Evolutionary conservation across 2,797 vertebrate species (phyloP).

Genomic region (Urophycis tenuis): DNA sequence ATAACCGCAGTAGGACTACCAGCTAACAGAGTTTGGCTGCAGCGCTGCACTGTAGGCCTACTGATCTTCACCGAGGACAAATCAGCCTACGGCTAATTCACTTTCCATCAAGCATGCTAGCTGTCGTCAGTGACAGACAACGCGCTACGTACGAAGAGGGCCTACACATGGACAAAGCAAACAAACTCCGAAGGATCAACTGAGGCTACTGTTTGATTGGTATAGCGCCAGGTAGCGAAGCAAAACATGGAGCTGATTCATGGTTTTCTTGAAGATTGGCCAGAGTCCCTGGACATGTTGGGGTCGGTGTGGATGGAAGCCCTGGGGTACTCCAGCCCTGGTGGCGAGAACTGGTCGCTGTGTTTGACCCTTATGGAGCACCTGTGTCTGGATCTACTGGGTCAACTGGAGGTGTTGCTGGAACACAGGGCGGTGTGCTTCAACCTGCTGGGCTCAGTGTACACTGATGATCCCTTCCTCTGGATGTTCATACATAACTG

Average conservation of each 20-base stretch:
- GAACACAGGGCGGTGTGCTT: slow-evolving; percentile 59
- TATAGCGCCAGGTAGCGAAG: background rate
- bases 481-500: slow-evolving; percentile 45
- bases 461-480: slow-evolving; percentile 54
- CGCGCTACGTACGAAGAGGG: background rate
- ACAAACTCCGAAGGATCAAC: background rate
- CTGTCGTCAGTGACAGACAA: background rate
- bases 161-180: background rate
- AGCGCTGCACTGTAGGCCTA: background rate
- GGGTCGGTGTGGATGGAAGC: slow-evolving; percentile 52
- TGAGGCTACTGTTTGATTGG: background rate
- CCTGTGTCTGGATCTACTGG: slow-evolving; percentile 57
- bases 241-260: slow-evolving; percentile 43
- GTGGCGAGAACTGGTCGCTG: slow-evolving; percentile 49
- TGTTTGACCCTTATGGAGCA: slow-evolving; percentile 59
- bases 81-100: background rate
- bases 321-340: slow-evolving; percentile 25
- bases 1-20: background rate
- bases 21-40: background rate
- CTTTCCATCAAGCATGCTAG: background rate
- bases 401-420: slow-evolving; percentile 57
- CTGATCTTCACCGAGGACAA: background rate
- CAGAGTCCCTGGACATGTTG: slow-evolving; percentile 53
- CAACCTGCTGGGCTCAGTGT: slow-evolving; percentile 54
- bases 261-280: slow-evolving; percentile 46